A percentile compares a stretch with the other conserved stretches of the same genome.
Evolutionary conservation across 2,797 vertebrate species (phyloP).

Genomic region (Trematomus bernacchii): DNA sequence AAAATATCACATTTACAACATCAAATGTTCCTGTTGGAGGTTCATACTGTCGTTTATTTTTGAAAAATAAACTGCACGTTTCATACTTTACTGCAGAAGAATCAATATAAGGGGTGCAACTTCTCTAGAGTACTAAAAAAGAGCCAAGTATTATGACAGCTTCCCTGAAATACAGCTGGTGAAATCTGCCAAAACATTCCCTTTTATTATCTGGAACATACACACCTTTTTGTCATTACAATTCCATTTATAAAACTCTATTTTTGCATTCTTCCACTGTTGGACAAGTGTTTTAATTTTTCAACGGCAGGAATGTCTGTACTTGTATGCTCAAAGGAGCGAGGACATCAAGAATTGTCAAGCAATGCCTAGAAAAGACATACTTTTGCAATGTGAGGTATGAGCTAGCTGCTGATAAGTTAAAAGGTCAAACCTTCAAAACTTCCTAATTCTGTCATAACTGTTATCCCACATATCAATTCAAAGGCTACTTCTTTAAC

Average conservation of each 20-base stretch:
- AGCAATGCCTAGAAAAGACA: slow-evolving; percentile 40
- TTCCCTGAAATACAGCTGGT: slow-evolving; percentile 18
- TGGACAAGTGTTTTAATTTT: slow-evolving; percentile 45
- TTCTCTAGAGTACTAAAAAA: slow-evolving; percentile 3
- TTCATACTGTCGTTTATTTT: background rate
- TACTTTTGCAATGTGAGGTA: slow-evolving; percentile 44
- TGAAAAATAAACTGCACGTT: slow-evolving; percentile 3
- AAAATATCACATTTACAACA: slow-evolving; percentile 39
- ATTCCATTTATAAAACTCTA: slow-evolving; percentile 41
- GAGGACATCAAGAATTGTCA: slow-evolving; percentile 54
- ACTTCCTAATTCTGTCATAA: slow-evolving; percentile 66
- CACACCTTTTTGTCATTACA: slow-evolving; percentile 41
- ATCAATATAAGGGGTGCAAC: slow-evolving; percentile 1
- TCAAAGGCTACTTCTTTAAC: slow-evolving; percentile 52
- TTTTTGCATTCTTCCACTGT: slow-evolving; percentile 19
- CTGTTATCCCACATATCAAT: slow-evolving; percentile 58
- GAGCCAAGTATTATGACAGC: slow-evolving; percentile 19
- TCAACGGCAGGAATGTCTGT: slow-evolving; percentile 36
- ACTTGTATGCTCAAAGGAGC: slow-evolving; percentile 56
- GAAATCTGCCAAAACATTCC: slow-evolving; percentile 32
- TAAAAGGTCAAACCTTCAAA: slow-evolving; percentile 68
- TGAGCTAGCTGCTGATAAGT: slow-evolving; percentile 44
- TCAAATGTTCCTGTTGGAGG: slow-evolving; percentile 9
- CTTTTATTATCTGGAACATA: slow-evolving; percentile 6
- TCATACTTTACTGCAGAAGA: background rate